Evolutionary conservation across 2,113 vertebrate species (phyloP), one percentile per base, ranked within the genome.

Genomic region (Aptenodytes patagonicus): DNA sequence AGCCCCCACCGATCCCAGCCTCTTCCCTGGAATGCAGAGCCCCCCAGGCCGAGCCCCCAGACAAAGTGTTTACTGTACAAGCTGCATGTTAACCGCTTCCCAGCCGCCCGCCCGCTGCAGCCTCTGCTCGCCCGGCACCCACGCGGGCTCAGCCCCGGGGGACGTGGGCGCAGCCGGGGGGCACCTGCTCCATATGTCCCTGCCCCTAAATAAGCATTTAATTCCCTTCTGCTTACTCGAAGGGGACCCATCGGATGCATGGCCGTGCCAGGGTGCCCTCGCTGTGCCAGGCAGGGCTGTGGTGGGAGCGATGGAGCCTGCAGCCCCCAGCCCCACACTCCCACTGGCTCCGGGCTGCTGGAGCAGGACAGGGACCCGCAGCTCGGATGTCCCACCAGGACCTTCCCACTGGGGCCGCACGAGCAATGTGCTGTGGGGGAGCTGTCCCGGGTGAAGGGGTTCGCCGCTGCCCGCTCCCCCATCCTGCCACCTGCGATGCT

Each of bases 1-100:
- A 58, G 69, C 89, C 89, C 94, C 91, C 3, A 1, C 29, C 7
- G 5, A 83, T 86, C 91, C 66, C 66, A 92, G 89, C 66, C 89
- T 91, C 89, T 88, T 95, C 87, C 92, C 93, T 96, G 96, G 95
- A 95, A 97, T 94, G 92, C 55, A 1, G 93, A 91, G 93, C 81
- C 83, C 93, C 95, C 92, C 71, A 5, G 87, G 57, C 93, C 10
- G 69, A 92, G 88, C 91, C 92, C 87, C 95, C 70, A 87, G 94
- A 94, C 94, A 91, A 96, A 95, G 80, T 83, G 78, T 90, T 93
- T 65, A 54, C 96, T 88, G 88, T 77, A 61, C 1, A 8, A 88
- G 93, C 84, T 9, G 60, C 29, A 13, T 22, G 3, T 94, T 96
- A 90, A 96, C 96, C 4, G 6, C 93, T 94, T 90, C 95, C 95